A percentile compares a stretch with the other conserved stretches of the same genome.
These are phyloP conservation scores for Platichthys stellatus DNA, from an alignment of 2,113 vertebrate genomes.

Conservation along the genomic window DNA sequence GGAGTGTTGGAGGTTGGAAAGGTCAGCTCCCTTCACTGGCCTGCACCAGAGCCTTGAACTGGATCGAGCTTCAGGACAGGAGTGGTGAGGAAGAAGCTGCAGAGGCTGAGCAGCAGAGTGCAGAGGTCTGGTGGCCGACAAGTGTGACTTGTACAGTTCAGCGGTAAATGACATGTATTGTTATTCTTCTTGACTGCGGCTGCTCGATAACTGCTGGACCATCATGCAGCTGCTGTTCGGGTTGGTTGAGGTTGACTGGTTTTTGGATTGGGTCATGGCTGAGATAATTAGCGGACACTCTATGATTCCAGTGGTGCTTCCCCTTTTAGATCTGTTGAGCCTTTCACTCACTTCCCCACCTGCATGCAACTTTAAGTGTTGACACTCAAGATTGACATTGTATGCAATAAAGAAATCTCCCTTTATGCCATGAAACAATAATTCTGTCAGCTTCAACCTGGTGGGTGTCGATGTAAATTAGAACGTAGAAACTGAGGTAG, in stretches of 20 bases:
- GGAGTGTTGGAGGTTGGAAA: neutral
- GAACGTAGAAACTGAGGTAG: neutral
- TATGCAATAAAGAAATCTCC: no score
- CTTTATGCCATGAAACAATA: neutral
- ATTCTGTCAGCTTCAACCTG: neutral
- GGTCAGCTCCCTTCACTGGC: neutral
- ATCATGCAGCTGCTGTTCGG: neutral
- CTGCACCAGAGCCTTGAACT: neutral
- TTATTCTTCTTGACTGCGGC: neutral
- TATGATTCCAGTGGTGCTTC: neutral
- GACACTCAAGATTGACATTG: neutral
- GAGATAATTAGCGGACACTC: conserved; percentile 8
- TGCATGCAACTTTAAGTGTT: neutral
- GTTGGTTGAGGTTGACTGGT: neutral
- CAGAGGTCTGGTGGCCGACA: conserved; percentile 7
- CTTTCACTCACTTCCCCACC: neutral
- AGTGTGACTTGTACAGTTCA: conserved; percentile 6
- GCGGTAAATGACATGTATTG: neutral
- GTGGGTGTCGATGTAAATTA: neutral
- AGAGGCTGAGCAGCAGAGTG: neutral
- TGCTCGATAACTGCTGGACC: neutral
- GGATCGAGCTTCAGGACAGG: neutral
- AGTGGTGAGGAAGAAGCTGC: neutral
- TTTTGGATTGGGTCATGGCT: conserved; percentile 1
- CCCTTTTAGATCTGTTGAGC: neutral